phyloP scores from a whole-genome alignment of 2,888 invertebrate genomes.

The Lycia hirtaria region DNA sequence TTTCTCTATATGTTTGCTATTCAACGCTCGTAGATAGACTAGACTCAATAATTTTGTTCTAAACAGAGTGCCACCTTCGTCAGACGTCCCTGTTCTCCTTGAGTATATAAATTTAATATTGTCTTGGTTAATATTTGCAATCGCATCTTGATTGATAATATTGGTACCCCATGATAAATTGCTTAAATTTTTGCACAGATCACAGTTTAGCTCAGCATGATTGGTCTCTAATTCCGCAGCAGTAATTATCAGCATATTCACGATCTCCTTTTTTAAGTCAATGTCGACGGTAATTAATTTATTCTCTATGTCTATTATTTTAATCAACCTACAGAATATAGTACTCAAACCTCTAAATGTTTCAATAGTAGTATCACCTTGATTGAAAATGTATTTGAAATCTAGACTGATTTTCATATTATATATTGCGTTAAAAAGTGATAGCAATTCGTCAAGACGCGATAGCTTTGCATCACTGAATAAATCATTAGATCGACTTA shows the following conservation, averaged over 20 bases:
- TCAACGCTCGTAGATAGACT: conserved; percentile 47
- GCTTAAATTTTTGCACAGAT: not conserved
- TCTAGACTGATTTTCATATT: not conserved
- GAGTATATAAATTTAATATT: conserved; percentile 10
- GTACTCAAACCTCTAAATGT: not conserved
- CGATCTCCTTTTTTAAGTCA: conserved; percentile 11
- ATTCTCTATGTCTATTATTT: not conserved
- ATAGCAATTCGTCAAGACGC: not conserved
- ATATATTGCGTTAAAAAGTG: not conserved
- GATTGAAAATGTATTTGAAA: not conserved
- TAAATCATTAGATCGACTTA: not conserved
- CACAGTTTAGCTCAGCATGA: not conserved
- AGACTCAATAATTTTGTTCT: conserved; percentile 50
- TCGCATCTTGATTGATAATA: not conserved
- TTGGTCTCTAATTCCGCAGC: not conserved
- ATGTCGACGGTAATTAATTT: not conserved
- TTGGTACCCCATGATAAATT: not conserved
- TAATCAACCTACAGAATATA: not conserved
- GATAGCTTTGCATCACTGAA: not conserved
- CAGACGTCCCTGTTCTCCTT: conserved; percentile 38
- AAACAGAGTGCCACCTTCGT: conserved; percentile 38
- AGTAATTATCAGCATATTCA: conserved; percentile 10
- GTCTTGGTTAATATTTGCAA: not conserved
- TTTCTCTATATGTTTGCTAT: conserved; percentile 43
- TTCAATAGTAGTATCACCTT: not conserved